phyloP scores from a whole-genome alignment of 2,797 vertebrate genomes.

The Hipposideros larvatus region DNA sequence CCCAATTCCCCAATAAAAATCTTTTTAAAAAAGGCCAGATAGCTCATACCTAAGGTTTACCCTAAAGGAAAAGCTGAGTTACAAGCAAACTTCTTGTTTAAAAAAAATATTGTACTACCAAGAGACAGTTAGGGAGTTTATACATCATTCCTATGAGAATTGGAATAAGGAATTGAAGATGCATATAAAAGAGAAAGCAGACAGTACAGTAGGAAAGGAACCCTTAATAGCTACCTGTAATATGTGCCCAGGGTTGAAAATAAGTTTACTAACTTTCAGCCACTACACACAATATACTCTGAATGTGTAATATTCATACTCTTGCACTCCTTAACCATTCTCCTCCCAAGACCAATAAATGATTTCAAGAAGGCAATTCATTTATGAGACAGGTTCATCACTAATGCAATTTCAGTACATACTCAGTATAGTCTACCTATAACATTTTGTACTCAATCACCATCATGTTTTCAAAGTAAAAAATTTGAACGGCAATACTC shows the following conservation, averaged over 20 bases:
- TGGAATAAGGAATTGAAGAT: neutral
- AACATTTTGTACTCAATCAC: neutral
- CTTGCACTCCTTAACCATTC: neutral
- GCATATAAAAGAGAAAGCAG: neutral
- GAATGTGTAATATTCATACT: neutral
- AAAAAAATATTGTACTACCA: neutral
- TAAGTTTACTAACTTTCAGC: neutral
- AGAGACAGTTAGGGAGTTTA: neutral
- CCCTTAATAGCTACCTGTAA: neutral
- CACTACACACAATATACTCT: neutral
- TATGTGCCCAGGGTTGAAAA: neutral
- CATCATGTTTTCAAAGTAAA: conserved; percentile 23
- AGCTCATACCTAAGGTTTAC: neutral
- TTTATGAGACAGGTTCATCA: neutral
- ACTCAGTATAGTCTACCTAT: neutral
- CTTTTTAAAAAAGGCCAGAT: neutral
- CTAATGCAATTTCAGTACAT: neutral
- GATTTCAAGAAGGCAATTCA: neutral
- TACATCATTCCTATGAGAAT: neutral
- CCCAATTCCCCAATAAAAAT: too few species aligned
- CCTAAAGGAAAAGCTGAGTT: neutral
- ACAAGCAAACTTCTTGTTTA: conserved; percentile 1
- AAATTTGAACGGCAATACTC: neutral
- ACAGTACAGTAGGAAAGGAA: neutral
- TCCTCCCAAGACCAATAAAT: neutral